Evolutionary conservation across 37 sponge, comb jelly and placozoan species (phyloP), one percentile per base, ranked within the genome.

Genomic region (Geodia barretti): DNA sequence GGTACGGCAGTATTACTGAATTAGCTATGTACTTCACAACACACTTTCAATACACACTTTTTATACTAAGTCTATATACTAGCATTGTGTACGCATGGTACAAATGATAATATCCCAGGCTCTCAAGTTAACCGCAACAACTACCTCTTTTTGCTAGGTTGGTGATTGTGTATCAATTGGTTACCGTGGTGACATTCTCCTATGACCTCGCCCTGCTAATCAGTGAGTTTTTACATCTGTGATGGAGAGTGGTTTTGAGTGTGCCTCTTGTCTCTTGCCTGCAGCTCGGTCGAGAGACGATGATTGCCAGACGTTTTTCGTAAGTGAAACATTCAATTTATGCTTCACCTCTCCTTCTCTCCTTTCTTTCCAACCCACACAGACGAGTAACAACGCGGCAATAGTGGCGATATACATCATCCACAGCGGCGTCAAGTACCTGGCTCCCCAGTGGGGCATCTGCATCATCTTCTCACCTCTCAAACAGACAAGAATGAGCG

Each of bases 181-280:
- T 79, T 7, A 61, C 88, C 7, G 31, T 84, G 0, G 24, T 60
- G 1, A 54, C 78, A 7, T 87, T 92, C 69, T 31, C 41, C 1
- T 92, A 92, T 80, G 92, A 92, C 73, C 75, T 92, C 40, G 83
- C 83, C 76, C 30, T 92, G 38, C 73, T 70, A 7, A 35, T 84
- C 20, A 80, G 81, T 80, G 60, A 83, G 84, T 64, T 0, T n/a
- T 17, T 7, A 41, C 23, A 4, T 7, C 30, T 23, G 24, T n/a
- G 4, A 65, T 65, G 8, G 30, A 23, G 30, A 8, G 31, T 23
- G 66, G 19, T 29, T 65, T 65, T 65, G 30, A 65, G 66, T 65
- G 9, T 65, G 7, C 66, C 54, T 47, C 54, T 47, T 47, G 14
- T 47, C 54, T 47, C 35, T 75, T 47, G 4, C 2, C 35, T 60